Evolutionary conservation across 37 sponge, comb jelly and placozoan genomes (phyloP).

Genomic region (Halisarca cf. caerulea): DNA sequence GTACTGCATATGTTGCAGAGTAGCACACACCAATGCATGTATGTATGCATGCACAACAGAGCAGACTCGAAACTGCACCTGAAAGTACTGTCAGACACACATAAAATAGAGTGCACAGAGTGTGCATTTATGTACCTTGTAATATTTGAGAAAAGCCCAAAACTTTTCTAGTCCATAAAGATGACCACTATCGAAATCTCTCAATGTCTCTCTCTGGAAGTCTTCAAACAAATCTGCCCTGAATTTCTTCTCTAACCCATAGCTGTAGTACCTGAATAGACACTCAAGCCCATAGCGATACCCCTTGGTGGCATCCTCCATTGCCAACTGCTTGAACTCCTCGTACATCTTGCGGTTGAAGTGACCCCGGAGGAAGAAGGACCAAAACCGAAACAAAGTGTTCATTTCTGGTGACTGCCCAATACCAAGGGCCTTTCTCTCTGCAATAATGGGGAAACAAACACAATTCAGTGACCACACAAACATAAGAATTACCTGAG

Average conservation of each 20-base stretch:
- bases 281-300: slow-evolving; percentile 99
- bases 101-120: too few species aligned
- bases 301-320: slow-evolving; percentile 80
- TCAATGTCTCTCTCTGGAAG: slow-evolving; percentile 92
- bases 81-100: too few species aligned
- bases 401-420: slow-evolving; percentile 98
- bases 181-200: slow-evolving; percentile 73
- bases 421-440: slow-evolving; percentile 77
- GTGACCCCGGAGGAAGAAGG: slow-evolving; percentile 96
- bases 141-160: slow-evolving; percentile 99
- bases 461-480: too few species aligned
- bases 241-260: slow-evolving; percentile 96
- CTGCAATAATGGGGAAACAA: too few species aligned
- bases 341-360: slow-evolving; percentile 99
- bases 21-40: too few species aligned
- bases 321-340: slow-evolving; percentile 84
- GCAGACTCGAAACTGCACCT: too few species aligned
- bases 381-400: slow-evolving; percentile 98
- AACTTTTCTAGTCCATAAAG: slow-evolving; percentile 98
- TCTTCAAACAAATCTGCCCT: slow-evolving; percentile 82
- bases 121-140: slow-evolving; percentile 74
- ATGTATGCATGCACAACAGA: too few species aligned
- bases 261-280: slow-evolving; percentile 98
- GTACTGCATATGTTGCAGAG: too few species aligned
- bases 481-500: too few species aligned